Base-by-base conservation (phyloP, 2,888 invertebrate species). In the Panorpa germanica region DNA sequence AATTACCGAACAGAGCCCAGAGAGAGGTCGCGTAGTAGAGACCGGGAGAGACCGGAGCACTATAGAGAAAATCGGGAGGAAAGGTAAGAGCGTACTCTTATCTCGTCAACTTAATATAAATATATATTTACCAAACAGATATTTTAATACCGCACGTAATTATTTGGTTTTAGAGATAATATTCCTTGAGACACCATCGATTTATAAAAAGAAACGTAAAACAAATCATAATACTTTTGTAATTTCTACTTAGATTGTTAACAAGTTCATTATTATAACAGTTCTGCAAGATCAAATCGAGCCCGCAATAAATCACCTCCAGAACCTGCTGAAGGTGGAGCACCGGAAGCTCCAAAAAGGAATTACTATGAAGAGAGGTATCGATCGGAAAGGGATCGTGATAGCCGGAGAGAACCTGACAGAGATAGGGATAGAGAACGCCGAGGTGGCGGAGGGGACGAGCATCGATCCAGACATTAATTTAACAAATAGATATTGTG, bases 321-420 rank as follows among this genome's bases (percentile, higher is more conserved):
- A 23, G 55, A 52, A 38, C 51, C 52, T 21, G 36, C 32, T 11
- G 34, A 31, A 12, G 46, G 45, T 33, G 47, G 46, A 9, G 44
- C 42, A 32, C 13, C 14, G 29, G 24, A 7, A 19, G 16, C 7
- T n/a, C n/a, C n/a, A n/a, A n/a, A n/a, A n/a, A n/a, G n/a, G n/a
- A n/a, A n/a, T n/a, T 86, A 86, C 61, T 85, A 86, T 55, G 85
- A 86, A 42, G 85, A 86, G 55, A 67, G 85, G 37, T 85, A 86
- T 59, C 68, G 76, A 30, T 63, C 64, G 38, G 67, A 57, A 56
- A 65, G 62, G 45, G 70, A 41, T 52, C 70, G 65, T 51, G 75
- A 57, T 50, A 63, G 54, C 49, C 65, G 55, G 49, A 63, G 47
- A 52, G 57, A 41, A 46, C 53, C 60, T 45, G 78, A 71, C 52